Conservation (phyloP, 2,888 invertebrate genomes). For the Drosophila diplacantha region DNA sequence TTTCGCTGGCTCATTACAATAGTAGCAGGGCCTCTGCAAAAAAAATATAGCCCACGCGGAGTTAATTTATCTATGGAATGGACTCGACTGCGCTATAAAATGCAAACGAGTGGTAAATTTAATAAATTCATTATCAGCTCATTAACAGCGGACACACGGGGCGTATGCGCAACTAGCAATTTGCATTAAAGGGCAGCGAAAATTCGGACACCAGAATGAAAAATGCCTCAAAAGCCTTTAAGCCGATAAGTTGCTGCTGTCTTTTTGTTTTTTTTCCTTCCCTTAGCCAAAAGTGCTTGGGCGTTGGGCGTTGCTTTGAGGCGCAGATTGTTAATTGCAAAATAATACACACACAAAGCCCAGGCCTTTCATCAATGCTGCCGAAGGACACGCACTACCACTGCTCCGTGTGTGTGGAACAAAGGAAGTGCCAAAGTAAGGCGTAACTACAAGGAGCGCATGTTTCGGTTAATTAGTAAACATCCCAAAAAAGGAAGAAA, state of each 20-base stretch:
- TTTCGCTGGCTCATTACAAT: slow-evolving; percentile 41
- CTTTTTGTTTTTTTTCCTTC: neutral
- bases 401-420: slow-evolving; percentile 16
- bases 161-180: slow-evolving; percentile 39
- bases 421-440: slow-evolving; percentile 55
- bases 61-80: slow-evolving; percentile 58
- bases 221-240: slow-evolving; percentile 25
- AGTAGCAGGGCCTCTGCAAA: slow-evolving; percentile 15
- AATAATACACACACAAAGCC: slow-evolving; percentile 59
- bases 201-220: slow-evolving; percentile 8
- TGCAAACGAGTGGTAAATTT: slow-evolving; percentile 60
- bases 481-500: slow-evolving; percentile 23
- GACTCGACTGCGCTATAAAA: slow-evolving; percentile 30
- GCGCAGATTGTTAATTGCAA: slow-evolving; percentile 65
- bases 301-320: slow-evolving; percentile 23
- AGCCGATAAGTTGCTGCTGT: slow-evolving; percentile 20
- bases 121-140: slow-evolving; percentile 73
- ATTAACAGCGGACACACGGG: slow-evolving; percentile 52
- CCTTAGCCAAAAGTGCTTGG: slow-evolving; percentile 18
- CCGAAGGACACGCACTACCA: slow-evolving; percentile 13
- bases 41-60: slow-evolving; percentile 25
- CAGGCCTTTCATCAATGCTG: slow-evolving; percentile 68
- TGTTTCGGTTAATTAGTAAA: slow-evolving; percentile 72
- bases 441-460: slow-evolving; percentile 64
- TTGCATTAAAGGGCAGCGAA: slow-evolving; percentile 39